Evolutionary conservation across 2,113 vertebrate genomes (phyloP).

Genomic region (Dipodomys spectabilis): DNA sequence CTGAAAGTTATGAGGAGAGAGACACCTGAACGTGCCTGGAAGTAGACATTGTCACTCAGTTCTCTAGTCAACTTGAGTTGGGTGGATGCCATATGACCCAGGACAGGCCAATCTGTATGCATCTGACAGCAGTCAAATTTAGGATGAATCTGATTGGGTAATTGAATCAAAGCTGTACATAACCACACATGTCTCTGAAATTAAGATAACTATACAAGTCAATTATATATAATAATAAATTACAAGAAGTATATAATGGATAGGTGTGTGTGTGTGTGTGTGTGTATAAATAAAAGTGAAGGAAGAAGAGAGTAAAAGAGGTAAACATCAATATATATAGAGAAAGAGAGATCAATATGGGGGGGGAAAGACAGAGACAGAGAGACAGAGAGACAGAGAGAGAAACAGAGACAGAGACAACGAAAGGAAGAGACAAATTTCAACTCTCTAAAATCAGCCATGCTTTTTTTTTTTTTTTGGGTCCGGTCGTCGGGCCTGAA

Average conservation of each 20-base stretch:
- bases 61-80: background rate
- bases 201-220: background rate
- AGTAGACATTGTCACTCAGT: background rate
- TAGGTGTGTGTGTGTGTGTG: no score
- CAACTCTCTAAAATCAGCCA: background rate
- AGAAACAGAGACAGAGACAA: background rate
- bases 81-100: background rate
- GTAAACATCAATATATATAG: no score
- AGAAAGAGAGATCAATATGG: no score
- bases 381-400: accelerated
- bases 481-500: no score
- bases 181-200: background rate
- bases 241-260: no score
- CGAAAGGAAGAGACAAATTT: background rate
- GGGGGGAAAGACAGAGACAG: background rate
- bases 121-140: background rate
- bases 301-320: no score
- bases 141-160: background rate
- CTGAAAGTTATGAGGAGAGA: background rate
- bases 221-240: no score
- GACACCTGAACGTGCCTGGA: background rate
- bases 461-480: no score
- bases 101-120: background rate
- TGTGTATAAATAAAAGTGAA: no score
- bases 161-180: background rate